Conservation (phyloP, 2,797 vertebrate genomes). For the Lutra lutra region DNA sequence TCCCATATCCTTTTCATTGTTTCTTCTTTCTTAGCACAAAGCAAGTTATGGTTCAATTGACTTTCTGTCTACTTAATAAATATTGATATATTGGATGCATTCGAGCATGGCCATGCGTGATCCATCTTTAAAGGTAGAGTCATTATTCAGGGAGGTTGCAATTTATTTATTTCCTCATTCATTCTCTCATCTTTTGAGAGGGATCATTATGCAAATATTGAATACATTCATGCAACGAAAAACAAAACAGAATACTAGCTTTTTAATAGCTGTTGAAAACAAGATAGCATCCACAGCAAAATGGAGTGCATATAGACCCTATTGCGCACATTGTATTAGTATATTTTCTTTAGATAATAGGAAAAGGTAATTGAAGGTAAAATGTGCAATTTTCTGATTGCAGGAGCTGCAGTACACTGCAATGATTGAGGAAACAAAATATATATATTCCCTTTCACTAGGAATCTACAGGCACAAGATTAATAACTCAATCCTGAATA, state of each 20-base stretch:
- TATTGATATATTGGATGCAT: constrained; percentile 85
- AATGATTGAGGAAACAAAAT: background rate
- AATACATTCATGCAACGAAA: constrained; percentile 72
- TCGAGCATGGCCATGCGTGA: constrained; percentile 77
- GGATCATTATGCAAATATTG: constrained; percentile 80
- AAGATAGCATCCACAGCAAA: constrained; percentile 17
- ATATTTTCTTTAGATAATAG: constrained; percentile 62
- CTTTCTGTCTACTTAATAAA: constrained; percentile 87
- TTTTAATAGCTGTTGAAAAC: constrained; percentile 70
- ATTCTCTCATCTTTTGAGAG: constrained; percentile 79
- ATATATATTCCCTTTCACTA: background rate
- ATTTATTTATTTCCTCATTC: constrained; percentile 83
- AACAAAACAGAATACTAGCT: constrained; percentile 57
- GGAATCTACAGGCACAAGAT: background rate
- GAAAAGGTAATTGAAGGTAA: constrained; percentile 69
- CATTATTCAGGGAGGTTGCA: constrained; percentile 79
- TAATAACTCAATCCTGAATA: background rate
- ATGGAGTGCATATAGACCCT: background rate
- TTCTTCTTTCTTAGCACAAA: constrained; percentile 81
- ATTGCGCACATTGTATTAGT: background rate
- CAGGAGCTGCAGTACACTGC: background rate
- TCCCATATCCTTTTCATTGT: constrained; percentile 66
- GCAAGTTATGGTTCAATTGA: constrained; percentile 82
- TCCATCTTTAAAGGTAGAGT: constrained; percentile 83
- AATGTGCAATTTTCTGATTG: constrained; percentile 55